Base-by-base conservation (phyloP, 2,113 vertebrate genomes). In the Rhegmatorhina hoffmannsi region DNA sequence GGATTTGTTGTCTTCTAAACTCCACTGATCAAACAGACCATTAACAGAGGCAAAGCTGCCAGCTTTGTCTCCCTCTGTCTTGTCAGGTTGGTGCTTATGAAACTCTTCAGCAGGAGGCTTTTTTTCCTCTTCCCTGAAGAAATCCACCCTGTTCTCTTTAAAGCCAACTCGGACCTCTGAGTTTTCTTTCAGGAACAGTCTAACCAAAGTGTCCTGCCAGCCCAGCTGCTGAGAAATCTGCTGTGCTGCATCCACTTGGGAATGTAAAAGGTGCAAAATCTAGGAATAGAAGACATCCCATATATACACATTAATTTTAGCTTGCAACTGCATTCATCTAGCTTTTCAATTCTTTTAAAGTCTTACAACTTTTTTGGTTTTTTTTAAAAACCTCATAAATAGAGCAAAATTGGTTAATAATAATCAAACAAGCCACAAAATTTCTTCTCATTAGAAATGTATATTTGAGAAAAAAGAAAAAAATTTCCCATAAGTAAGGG, bases 141-240 rank as follows among this genome's bases (percentile, higher is more conserved):
- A 96, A 92, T 98, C 97, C 3, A 89, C 13, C 60, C 70, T 97
- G 84, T 2, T 97, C 17, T 94, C 89, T 84, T 93, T 98, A 76
- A 92, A 80, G 58, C 29, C 79, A 55, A 52, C 63, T 14, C 55
- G 97, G 40, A 91, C 89, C 31, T 97, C 97, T 6, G 98, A 97
- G 68, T 98, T 98, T 82, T 97, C 95, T 84, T 99, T 99, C 82
- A 99, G 92, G 83, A 99, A 98, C 0, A 99, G 97, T 11, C 98
- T 98, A 91, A 99, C 96, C 52, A 99, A 97, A 9, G 99, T 99
- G 95, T 99, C 99, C 97, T 99, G 99, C 99, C 99, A 99, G 90
- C 99, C 99, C 86, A 98, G 97, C 97, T 99, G 99, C 91, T 97
- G 98, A 36, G 98, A 98, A 90, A 99, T 98, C 94, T 99, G 99